phyloP scores from a whole-genome alignment of 2,797 vertebrate genomes.

The Protonibea diacanthus region DNA sequence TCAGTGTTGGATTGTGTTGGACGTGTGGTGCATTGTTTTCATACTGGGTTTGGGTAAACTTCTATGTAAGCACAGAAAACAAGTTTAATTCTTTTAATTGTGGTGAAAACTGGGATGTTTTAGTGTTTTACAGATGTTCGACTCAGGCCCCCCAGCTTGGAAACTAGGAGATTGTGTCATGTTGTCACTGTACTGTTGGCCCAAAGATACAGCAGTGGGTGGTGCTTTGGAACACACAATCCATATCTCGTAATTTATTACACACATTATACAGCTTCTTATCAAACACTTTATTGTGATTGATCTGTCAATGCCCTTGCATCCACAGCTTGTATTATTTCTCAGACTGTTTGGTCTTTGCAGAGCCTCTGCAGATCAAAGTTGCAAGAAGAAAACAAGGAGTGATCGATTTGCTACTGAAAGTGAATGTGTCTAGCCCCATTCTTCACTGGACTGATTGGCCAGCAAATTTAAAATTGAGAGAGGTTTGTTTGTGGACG shows the following conservation, averaged over 20 bases:
- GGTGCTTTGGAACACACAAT: not conserved
- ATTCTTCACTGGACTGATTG: not conserved
- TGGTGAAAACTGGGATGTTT: too few species aligned
- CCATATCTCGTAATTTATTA: not conserved
- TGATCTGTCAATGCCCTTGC: conserved; percentile 3
- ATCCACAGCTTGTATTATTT: not conserved
- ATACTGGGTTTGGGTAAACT: too few species aligned
- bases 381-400: not conserved
- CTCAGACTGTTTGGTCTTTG: not conserved
- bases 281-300: conserved; percentile 5
- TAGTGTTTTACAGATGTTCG: too few species aligned
- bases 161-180: too few species aligned
- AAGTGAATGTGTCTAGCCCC: not conserved
- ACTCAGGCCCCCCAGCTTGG: too few species aligned
- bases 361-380: not conserved
- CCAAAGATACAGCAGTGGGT: not conserved
- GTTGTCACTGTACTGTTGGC: not conserved
- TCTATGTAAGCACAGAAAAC: too few species aligned
- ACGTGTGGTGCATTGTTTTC: too few species aligned
- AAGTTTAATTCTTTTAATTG: too few species aligned
- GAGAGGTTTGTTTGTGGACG: not conserved
- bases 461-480: not conserved
- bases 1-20: too few species aligned
- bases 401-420: not conserved
- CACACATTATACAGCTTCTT: not conserved